Base-by-base conservation (phyloP, 2,113 vertebrate species). In the Mirza zaza region DNA sequence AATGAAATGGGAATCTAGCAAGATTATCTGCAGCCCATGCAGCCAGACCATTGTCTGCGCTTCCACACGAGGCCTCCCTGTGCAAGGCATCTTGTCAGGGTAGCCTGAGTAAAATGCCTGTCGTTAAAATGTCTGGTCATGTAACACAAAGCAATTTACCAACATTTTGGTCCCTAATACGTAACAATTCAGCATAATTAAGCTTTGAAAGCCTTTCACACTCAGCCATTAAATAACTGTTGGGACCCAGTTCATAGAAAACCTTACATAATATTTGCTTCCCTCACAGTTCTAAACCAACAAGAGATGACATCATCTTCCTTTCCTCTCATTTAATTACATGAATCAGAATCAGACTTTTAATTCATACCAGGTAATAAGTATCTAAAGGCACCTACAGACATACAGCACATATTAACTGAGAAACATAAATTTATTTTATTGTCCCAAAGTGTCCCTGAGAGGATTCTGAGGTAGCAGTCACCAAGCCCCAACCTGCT, bases 311-410 rank as follows among this genome's bases (percentile, higher is more conserved):
- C 45, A 77, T 83, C 87, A 83, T 73, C 70, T 95, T 91, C 68
- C 92, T 81, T 81, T 93, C 71, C 50, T 88, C 50, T 97, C 48
- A 52, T 87, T 96, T 75, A 96, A 85, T 82, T 87, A 39, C 75
- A 95, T 81, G 73, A 95, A 63, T 94, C 87, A 97, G 39, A 93
- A 91, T 79, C 71, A 80, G 50, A 65, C 67, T 93, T 95, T 93
- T 95, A 63, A 96, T 70, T 95, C 70, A 95, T 7, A 92, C 25
- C 59, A 80, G 27, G 45, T 52, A 80, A 36, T 87, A 82, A 80
- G 57, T 8, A 96, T 50, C 32, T 88, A 90, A 93, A 87, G 71
- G 67, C 21, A 89, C 29, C 59, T 81, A 59, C 8, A 93, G 39
- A 96, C 23, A 39, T 52, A 82, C 68, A 92, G 42, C 34, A 39